A percentile compares a stretch with the other conserved stretches of the same genome.
These are phyloP conservation scores for Agapornis canus DNA, from an alignment of 2,797 vertebrate species.

Conservation along the genomic window DNA sequence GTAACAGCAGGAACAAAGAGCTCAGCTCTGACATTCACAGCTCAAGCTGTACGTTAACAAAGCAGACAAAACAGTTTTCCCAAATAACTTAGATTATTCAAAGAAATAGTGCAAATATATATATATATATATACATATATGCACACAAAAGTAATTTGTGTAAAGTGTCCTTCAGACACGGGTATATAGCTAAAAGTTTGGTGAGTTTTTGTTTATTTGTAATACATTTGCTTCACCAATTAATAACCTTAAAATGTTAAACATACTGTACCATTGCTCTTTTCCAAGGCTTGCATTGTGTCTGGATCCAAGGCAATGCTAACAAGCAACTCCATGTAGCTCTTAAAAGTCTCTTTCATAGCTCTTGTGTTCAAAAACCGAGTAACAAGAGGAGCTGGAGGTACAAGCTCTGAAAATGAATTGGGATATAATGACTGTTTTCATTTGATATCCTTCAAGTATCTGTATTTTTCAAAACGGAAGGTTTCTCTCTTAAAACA, in stretches of 20 bases:
- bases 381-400: constrained; percentile 85
- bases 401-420: constrained; percentile 82
- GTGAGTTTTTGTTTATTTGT: background rate
- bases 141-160: accelerated
- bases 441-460: background rate
- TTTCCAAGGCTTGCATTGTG: constrained; percentile 90
- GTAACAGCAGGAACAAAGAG: background rate
- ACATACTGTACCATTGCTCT: constrained; percentile 85
- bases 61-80: background rate
- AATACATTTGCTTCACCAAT: background rate
- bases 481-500: constrained; percentile 9
- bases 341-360: constrained; percentile 97
- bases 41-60: background rate
- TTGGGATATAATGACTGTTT: background rate
- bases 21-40: background rate
- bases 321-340: constrained; percentile 95
- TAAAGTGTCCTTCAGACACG: background rate
- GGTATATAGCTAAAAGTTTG: background rate
- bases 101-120: background rate
- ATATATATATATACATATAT: background rate
- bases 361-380: constrained; percentile 93
- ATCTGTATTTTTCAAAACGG: background rate
- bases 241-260: background rate
- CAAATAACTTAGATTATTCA: background rate
- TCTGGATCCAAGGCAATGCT: constrained; percentile 91